A percentile compares a stretch with the other conserved stretches of the same genome.
Evolutionary conservation across 2,888 invertebrate genomes (phyloP).

Genomic region (Leptopilina myrica): DNA sequence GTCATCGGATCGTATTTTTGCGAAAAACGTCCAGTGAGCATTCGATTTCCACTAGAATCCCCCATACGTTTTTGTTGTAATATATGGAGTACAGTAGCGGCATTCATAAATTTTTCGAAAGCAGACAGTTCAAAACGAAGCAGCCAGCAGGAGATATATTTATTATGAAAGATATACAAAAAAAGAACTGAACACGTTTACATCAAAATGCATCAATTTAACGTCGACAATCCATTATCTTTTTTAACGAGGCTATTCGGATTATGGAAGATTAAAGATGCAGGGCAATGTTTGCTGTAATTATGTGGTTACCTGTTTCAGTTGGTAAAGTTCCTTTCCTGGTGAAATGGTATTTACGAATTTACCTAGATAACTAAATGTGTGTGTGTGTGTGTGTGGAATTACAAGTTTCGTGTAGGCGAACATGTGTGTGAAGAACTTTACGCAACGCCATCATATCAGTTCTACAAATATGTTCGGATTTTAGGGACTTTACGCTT

Average conservation of each 20-base stretch:
- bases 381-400: too few species aligned
- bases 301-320: too few species aligned
- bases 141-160: constrained; percentile 37
- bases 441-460: too few species aligned
- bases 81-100: constrained; percentile 24
- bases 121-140: constrained; percentile 29
- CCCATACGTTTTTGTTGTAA: constrained; percentile 34
- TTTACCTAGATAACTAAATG: too few species aligned
- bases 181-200: constrained; percentile 30
- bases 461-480: too few species aligned
- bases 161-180: constrained; percentile 33
- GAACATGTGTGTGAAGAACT: too few species aligned
- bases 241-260: constrained; percentile 1
- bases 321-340: too few species aligned
- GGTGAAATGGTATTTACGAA: too few species aligned
- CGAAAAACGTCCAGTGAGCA: not conserved
- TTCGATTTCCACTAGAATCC: constrained; percentile 19
- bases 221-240: constrained; percentile 18
- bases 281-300: too few species aligned
- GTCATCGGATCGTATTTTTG: constrained; percentile 13
- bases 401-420: too few species aligned
- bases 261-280: not conserved
- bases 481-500: too few species aligned
- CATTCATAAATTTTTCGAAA: constrained; percentile 32
- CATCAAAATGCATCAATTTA: constrained; percentile 39